These are phyloP conservation scores for Megastigmus dorsalis DNA, from an alignment of 2,888 invertebrate species.

Conservation along the genomic window DNA sequence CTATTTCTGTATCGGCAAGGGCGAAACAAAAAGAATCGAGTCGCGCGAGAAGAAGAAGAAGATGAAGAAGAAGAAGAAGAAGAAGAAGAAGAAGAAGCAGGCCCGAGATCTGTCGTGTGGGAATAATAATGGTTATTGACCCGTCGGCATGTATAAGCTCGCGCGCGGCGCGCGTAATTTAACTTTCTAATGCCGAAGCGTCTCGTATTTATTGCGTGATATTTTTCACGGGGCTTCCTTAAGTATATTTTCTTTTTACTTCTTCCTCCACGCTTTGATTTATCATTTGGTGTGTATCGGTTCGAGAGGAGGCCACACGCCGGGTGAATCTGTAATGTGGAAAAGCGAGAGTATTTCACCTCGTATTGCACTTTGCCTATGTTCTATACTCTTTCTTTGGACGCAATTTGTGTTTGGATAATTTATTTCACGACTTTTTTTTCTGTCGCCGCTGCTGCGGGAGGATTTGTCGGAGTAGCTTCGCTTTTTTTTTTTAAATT, in stretches of 20 bases:
- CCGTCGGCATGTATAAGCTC: conserved; percentile 21
- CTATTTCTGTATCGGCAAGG: too few relatives aligned
- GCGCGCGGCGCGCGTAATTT: conserved; percentile 27
- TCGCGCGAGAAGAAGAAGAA: too few relatives aligned
- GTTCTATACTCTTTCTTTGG: background rate
- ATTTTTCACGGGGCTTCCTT: conserved; percentile 27
- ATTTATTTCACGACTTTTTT: conserved; percentile 23
- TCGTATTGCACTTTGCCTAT: too few relatives aligned
- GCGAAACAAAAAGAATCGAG: too few relatives aligned
- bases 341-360: conserved; percentile 11
- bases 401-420: conserved; percentile 13
- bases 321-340: conserved; percentile 28
- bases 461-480: too few relatives aligned
- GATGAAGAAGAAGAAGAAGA: too few relatives aligned
- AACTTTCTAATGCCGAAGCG: conserved; percentile 42
- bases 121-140: conserved; percentile 41
- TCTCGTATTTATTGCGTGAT: conserved; percentile 32
- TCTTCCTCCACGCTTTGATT: conserved; percentile 24
- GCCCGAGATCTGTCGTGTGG: conserved; percentile 29
- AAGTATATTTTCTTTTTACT: background rate
- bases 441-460: too few relatives aligned
- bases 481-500: background rate
- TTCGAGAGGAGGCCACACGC: background rate
- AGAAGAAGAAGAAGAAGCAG: too few relatives aligned
- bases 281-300: background rate